Base-by-base conservation (phyloP, 2,113 vertebrate species). In the Ophiodon elongatus region DNA sequence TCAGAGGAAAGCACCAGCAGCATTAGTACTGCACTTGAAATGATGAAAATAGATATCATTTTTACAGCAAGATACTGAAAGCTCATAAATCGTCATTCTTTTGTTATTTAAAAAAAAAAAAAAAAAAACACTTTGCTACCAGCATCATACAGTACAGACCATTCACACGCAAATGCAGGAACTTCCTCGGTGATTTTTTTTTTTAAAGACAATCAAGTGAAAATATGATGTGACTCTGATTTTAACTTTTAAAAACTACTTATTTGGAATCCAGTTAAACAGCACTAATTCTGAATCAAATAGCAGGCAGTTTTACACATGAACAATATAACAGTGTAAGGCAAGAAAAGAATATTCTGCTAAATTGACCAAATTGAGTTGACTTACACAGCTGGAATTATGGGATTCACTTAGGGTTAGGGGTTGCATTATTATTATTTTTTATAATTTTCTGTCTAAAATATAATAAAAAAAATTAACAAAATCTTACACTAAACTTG, bases 1-100 rank as follows among this genome's bases (percentile, higher is more conserved):
- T 91, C 89, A 85, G 88, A 85, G 89, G 87, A 88, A 89, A 86
- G 83, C 87, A 85, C 87, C 89, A 93, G 88, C 80, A 88, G 88
- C 73, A 68, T 89, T 76, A 43, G 79, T 50, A 29, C 64, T 78
- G 79, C 81, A 79, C 74, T 80, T 79, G 62, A 68, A 76, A 79
- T 83, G 50, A 84, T 73, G 56, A 70, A 47, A 82, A 33, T 66
- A 75, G 60, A 73, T 73, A 73, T 52, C 29, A 75, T 64, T 79
- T 81, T 45, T 35, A 85, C 52, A 54, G 72, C 64, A 14, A 76
- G 23, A 78, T 60, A 27, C 60, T 56, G 29, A 45, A 77, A 65
- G 72, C 29, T 59, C 50, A 54, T 54, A 54, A 37, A 31, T 23
- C 9, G 11, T 64, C 13, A 50, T 2, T 11, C 23, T 65, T 73